Evolutionary conservation across 2,797 vertebrate genomes (phyloP), one percentile per base, ranked within the genome.

Genomic region (Luscinia luscinia): DNA sequence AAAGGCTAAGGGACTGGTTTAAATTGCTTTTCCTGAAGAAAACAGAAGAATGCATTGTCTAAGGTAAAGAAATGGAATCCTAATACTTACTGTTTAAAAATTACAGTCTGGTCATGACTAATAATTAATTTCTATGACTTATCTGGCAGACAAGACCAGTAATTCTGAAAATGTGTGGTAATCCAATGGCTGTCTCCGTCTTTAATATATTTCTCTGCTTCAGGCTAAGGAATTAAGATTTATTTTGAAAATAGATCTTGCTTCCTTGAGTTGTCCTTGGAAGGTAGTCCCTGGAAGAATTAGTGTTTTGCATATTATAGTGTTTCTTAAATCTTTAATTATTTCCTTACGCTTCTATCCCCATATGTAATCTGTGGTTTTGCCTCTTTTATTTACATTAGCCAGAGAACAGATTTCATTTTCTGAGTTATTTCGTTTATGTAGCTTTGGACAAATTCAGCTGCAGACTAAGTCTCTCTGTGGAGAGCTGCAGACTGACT

Each of bases 311-410:
- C 63, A 84, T 96, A 96, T 84, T 81, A 41, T 58, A 92, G 80
- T 66, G 36, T 70, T 90, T 79, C 90, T 97, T 96, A 91, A 96
- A 91, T 81, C 66, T 90, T 86, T 95, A 91, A 87, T 97, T 96
- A 58, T 88, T 96, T 95, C 84, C 94, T 96, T 85, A 90, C 18
- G 34, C 63, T 69, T 95, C 75, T 72, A 55, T 79, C 77, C 58
- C 52, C 79, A 45, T 62, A 88, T 90, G 62, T 92, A 84, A 94
- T 87, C 66, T 90, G 52, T 76, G 66, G 61, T 81, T 95, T 95
- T 66, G 62, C 41, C 83, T 90, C 81, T 94, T n/a, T 87, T 97
- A 69, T 95, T 96, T 96, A 82, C 52, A 77, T 89, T 93, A 95
- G 43, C 23, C 52, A 74, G 61, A 84, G 78, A 97, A 74, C 46